Conservation (phyloP, 2,888 invertebrate genomes). For the Mactromeris polynyma region DNA sequence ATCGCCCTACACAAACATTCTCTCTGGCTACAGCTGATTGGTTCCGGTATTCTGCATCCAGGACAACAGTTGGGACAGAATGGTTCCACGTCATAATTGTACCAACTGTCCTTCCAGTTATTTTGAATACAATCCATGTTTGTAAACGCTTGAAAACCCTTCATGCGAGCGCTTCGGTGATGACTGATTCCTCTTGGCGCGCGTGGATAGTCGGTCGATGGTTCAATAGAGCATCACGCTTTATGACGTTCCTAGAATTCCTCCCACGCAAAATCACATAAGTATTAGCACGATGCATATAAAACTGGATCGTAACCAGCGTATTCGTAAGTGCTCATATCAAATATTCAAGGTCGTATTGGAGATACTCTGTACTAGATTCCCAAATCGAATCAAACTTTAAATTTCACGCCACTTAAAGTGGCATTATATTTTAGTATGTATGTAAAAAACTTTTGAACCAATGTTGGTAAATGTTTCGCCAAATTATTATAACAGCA, state of each 20-base stretch:
- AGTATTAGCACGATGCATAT: constrained; percentile 70
- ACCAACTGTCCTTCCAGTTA: constrained; percentile 48
- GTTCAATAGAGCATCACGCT: constrained; percentile 26
- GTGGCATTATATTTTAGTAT: too few relatives aligned
- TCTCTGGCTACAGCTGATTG: constrained; percentile 18
- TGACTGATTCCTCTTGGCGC: constrained; percentile 19
- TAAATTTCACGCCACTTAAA: too few relatives aligned
- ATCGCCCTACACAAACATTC: constrained; percentile 34
- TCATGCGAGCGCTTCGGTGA: constrained; percentile 24
- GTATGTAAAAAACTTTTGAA: too few relatives aligned
- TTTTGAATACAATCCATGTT: constrained; percentile 30
- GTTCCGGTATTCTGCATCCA: constrained; percentile 20
- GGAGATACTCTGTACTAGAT: constrained; percentile 29
- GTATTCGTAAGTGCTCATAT: constrained; percentile 68
- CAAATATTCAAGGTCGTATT: constrained; percentile 70
- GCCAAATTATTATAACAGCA: too few relatives aligned
- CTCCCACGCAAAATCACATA: constrained; percentile 74
- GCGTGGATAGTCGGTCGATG: constrained; percentile 33
- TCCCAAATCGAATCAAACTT: too few relatives aligned
- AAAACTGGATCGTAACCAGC: constrained; percentile 74
- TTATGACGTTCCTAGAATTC: constrained; percentile 56
- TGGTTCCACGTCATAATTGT: constrained; percentile 34
- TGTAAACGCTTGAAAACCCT: constrained; percentile 26
- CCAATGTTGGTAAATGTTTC: too few relatives aligned
- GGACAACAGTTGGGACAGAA: constrained; percentile 43